Evolutionary conservation across 2,797 vertebrate genomes (phyloP), one percentile per base, ranked within the genome.

Genomic region (Alfaro cultratus): DNA sequence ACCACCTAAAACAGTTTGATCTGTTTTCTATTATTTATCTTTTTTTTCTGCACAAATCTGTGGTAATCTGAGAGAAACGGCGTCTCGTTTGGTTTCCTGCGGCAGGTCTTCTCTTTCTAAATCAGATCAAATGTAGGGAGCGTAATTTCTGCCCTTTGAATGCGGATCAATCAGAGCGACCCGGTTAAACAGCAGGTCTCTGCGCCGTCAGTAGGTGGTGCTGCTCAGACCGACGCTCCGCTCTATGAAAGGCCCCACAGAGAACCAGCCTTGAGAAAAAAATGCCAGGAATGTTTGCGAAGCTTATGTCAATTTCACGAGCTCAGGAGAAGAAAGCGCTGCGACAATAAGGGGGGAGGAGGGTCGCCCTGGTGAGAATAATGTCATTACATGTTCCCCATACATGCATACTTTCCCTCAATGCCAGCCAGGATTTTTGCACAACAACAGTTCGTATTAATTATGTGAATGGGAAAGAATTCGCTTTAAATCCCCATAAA

Each of bases 241-340:
- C 83, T 67, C 73, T 5, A 45, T 88, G 84, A 92, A 92, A 90
- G 82, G 73, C 75, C 85, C 83, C 82, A 93, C 88, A 89, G 87
- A 92, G 88, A 93, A 85, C 79, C 4, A 45, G 88, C 92, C 94
- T 95, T 95, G 94, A 94, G 94, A 95, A 95, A 95, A 92, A 94
- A 95, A 96, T 96, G 91, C 89, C 88, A 90, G 95, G 95, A 96
- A 96, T 96, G 95, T 95, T 95, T 95, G 94, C 90, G 86, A 93
- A 95, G 94, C 94, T 96, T 94, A 95, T 95, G 95, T 95, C 93
- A 94, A 95, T 95, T 95, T 95, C 94, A 96, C 93, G 89, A 94
- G 94, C 89, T 80, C 12, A 4, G 76, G 90, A 94, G 93, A 94
- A 95, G 94, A 95, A 95, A 95, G 93, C 89, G 8, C 4, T 41